Conservation (phyloP, 2,113 vertebrate genomes). For the Egretta garzetta region DNA sequence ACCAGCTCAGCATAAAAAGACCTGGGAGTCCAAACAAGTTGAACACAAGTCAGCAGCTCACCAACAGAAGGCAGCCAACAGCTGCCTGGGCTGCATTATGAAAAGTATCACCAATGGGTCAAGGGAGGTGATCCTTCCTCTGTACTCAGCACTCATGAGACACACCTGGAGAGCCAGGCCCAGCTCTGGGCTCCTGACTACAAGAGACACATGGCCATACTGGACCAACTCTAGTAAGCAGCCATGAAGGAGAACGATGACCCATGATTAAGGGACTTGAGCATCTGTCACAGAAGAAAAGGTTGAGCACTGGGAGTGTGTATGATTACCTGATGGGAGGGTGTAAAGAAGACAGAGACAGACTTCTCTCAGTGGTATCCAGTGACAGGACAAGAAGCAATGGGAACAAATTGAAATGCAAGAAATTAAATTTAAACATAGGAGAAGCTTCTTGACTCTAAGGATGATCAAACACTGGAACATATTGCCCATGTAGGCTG, state of each 20-base stretch:
- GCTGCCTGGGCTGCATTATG: background rate
- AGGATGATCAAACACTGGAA: background rate
- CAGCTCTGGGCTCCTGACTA: background rate
- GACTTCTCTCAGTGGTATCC: background rate
- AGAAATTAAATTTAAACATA: background rate
- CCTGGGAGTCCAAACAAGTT: background rate
- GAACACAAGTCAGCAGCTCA: background rate
- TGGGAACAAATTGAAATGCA: background rate
- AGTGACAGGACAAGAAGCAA: background rate
- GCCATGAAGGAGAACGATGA: background rate
- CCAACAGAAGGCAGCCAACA: background rate
- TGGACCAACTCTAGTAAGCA: rapidly evolving
- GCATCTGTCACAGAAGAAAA: background rate
- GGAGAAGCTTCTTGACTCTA: background rate
- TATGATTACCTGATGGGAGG: background rate
- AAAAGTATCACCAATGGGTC: background rate
- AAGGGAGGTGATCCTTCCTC: background rate
- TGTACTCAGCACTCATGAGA: background rate
- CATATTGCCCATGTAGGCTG: background rate
- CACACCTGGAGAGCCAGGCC: background rate
- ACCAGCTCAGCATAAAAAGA: background rate
- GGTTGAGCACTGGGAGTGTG: background rate
- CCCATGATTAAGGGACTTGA: background rate
- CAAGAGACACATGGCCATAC: background rate
- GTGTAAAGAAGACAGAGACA: background rate